These are phyloP conservation scores for Cheilosia urbana DNA, from an alignment of 2,888 invertebrate species.

Conservation along the genomic window DNA sequence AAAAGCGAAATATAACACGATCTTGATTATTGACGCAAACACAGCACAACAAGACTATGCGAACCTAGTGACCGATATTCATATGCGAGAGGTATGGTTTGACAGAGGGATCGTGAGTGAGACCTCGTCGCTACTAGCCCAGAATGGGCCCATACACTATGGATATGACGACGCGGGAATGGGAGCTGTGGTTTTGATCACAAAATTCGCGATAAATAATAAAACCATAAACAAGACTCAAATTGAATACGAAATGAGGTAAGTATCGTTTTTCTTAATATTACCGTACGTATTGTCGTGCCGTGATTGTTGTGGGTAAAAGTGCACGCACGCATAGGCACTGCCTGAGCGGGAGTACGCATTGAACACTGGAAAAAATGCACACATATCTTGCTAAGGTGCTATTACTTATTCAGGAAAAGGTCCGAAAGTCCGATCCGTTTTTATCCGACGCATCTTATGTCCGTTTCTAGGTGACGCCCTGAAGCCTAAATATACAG, in stretches of 20 bases:
- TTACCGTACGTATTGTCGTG: conserved; percentile 44
- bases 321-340: conserved; percentile 25
- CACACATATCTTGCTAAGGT: not conserved
- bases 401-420: too few species aligned
- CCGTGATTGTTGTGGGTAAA: conserved; percentile 33
- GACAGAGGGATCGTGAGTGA: conserved; percentile 53
- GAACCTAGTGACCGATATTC: conserved; percentile 76
- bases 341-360: conserved; percentile 31
- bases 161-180: conserved; percentile 29
- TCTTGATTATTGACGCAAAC: conserved; percentile 68
- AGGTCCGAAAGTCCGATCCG: too few species aligned
- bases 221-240: conserved; percentile 61
- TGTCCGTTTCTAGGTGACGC: too few species aligned
- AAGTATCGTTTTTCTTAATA: conserved; percentile 11
- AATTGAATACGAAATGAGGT: conserved; percentile 69
- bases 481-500: too few species aligned
- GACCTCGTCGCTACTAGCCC: conserved; percentile 4
- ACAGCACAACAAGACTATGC: conserved; percentile 47
- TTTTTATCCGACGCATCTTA: too few species aligned
- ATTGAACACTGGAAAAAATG: conserved; percentile 28
- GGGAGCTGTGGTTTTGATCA: conserved; percentile 43
- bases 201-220: conserved; percentile 72
- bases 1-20: conserved; percentile 52
- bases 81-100: conserved; percentile 62
- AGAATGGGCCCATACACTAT: conserved; percentile 10